Base-by-base conservation (phyloP, 2,888 invertebrate genomes). In the Epinotia demarniana region DNA sequence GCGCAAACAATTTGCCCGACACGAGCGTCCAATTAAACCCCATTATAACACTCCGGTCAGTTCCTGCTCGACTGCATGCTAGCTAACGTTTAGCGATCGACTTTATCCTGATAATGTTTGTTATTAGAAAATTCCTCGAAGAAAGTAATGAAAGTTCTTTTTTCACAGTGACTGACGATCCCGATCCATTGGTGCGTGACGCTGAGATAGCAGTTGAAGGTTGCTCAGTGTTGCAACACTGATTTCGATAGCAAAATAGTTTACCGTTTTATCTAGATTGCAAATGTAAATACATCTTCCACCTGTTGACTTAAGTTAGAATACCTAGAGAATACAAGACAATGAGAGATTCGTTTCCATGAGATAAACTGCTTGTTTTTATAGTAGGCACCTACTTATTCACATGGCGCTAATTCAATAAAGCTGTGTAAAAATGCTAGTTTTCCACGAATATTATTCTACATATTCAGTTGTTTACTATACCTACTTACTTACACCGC, bases 1-100 rank as follows among this genome's bases (percentile, higher is more conserved):
- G 81, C 80, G 81, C 80, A 53, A 80, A 80, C 82, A 82, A 86
- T 84, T 86, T 84, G 83, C 86, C 80, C 80, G 82, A 83, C 86
- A 86, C 86, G 86, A 86, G 81, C 81, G 76, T 79, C 84, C 86
- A 88, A 87, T 89, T 89, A 88, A 86, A 85, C 81, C 78, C 78
- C 82, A 84, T 82, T 73, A 76, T 68, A 73, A 67, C 75, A 75
- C 75, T 67, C 75, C 75, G 43, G 70, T 33, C 64, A 75, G 71
- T 75, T 75, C 75, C 75, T 75, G 71, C 75, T 67, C 19, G 16
- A 27, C 39, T 71, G 69, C 61, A 13, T 49, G 49, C 68, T 12
- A 58, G 60, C 58, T 46, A 23, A 23, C 46, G 33, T 33, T 58
- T 58, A 68, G 68, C 39, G n/a, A 58, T 46, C 58, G 69, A n/a